Evolutionary conservation across 1,140 invertebrate species (phyloP), one percentile per base, ranked within the genome.

Genomic region (Drosophila navojoa): DNA sequence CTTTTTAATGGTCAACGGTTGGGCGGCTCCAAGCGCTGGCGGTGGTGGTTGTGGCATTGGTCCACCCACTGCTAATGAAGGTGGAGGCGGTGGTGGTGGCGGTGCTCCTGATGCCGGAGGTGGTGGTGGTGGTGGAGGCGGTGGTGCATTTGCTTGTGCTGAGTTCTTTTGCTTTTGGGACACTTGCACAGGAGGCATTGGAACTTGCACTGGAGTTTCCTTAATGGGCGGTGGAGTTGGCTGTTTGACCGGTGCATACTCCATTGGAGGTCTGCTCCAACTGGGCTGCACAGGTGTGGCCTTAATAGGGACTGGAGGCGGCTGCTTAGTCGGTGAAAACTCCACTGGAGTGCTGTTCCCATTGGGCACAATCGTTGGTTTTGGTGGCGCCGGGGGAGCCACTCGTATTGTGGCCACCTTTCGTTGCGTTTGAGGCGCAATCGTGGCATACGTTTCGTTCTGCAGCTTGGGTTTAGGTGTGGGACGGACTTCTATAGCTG

Each of bases 301-400:
- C 25, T 58, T 58, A 16, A 63, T 16, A 15, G 71, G 19, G 0
- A 77, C 61, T 19, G 79, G 66, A 6, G 81, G 52, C 2, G 75
- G 55, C 47, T 73, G 74, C 13, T 61, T 62, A 35, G 22, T 40
- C 4, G 66, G 11, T 0, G 52, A 61, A 62, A 71, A 69, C 19
- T 74, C 64, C 10, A 71, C 66, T 13, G 64, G 44, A 9, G 9
- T 57, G 3, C 62, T 38, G 7, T 15, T 53, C 11, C 71, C 38
- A 45, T 35, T 81, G 1, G 82, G 75, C 6, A 72, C 44, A 57
- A 79, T 52, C 1, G 68, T 74, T 42, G 82, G 82, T 29, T 86
- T 89, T n/a, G 82, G 84, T 2, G 82, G 82, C 0, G 82, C 69
- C 13, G 82, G 84, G 5, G 82, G 82, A 4, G 82, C 25, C 5